Conservation (phyloP, 2,888 invertebrate species). For the Sicus ferrugineus region DNA sequence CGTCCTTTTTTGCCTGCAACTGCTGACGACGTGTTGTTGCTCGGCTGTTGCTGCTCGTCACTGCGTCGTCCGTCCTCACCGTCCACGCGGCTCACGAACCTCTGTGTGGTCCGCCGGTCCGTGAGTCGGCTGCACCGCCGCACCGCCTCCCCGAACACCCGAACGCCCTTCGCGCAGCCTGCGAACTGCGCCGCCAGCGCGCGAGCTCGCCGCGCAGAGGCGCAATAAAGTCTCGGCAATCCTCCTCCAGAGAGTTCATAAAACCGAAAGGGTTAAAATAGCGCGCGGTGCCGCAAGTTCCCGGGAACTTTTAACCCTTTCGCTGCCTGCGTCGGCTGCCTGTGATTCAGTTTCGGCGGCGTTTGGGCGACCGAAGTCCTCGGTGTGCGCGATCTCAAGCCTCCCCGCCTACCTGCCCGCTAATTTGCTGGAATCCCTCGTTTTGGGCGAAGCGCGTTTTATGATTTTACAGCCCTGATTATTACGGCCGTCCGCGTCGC, state of each 20-base stretch:
- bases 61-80: too few species aligned
- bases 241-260: neutral
- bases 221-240: too few species aligned
- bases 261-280: conserved; percentile 20
- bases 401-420: neutral
- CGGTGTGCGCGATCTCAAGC: neutral
- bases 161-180: neutral
- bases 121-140: conserved; percentile 36
- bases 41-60: neutral
- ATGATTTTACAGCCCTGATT: conserved; percentile 13
- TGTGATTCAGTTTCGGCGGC: neutral
- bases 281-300: neutral
- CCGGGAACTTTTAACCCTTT: conserved; percentile 16
- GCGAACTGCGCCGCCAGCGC: neutral
- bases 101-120: neutral
- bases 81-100: too few species aligned
- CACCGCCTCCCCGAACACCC: neutral
- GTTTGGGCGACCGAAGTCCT: neutral
- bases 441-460: neutral
- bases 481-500: neutral
- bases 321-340: neutral
- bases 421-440: neutral
- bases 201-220: neutral
- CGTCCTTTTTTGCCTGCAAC: conserved; percentile 26
- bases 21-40: neutral